A percentile compares a stretch with the other conserved stretches of the same genome.
Conservation (phyloP, 1,140 invertebrate genomes). For the Liolophura sinensis region DNA sequence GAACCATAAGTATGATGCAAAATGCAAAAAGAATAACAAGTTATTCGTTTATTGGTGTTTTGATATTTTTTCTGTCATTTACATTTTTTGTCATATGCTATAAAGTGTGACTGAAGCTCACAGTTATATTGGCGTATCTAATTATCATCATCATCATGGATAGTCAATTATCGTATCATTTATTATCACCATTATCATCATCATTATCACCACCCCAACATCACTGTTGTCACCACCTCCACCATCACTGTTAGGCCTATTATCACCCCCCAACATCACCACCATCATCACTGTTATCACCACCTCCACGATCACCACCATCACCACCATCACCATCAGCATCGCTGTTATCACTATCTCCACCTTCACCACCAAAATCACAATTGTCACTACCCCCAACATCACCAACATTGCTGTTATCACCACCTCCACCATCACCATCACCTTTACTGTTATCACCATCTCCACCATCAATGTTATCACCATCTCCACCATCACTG, state of each 20-base stretch:
- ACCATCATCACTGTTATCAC: neutral
- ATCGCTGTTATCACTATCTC: neutral
- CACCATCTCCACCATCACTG: no score
- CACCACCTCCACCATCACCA: conserved; percentile 1
- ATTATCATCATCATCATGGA: neutral
- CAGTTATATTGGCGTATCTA: no score
- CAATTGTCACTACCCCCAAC: neutral
- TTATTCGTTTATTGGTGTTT: no score
- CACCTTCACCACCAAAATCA: neutral
- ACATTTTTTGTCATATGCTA: no score
- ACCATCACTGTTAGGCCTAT: neutral
- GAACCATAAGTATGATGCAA: no score
- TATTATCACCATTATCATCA: neutral
- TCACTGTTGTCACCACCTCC: neutral
- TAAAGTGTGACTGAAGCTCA: no score
- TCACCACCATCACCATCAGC: neutral
- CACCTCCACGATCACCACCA: neutral
- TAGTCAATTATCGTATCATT: neutral
- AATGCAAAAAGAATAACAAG: no score
- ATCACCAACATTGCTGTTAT: neutral
- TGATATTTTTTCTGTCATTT: no score
- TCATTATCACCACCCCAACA: neutral
- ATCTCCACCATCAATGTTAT: neutral
- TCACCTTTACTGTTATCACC: neutral
- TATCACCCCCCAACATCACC: neutral